A percentile compares a stretch with the other conserved stretches of the same genome.
Evolutionary conservation across 2,113 vertebrate genomes (phyloP).

Genomic region (Propithecus coquereli): DNA sequence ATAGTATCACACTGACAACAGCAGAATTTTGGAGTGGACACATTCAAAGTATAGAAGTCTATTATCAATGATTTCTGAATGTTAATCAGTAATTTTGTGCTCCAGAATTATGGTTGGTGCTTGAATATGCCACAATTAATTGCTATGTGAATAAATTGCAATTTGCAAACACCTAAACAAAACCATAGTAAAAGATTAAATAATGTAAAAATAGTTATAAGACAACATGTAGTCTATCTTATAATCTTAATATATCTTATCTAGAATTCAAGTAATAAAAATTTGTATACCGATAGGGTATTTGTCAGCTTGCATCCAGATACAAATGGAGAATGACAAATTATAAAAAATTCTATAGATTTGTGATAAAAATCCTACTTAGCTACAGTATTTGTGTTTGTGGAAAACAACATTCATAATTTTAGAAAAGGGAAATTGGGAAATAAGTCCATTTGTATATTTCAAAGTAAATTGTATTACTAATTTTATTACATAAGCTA

Average conservation of each 20-base stretch:
- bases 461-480: slow-evolving; percentile 66
- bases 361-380: background rate
- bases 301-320: background rate
- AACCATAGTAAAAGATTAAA: background rate
- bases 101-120: background rate
- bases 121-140: background rate
- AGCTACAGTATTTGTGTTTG: background rate
- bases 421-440: slow-evolving; percentile 46
- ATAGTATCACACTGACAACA: background rate
- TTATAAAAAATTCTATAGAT: background rate
- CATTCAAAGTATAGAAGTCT: background rate
- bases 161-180: background rate
- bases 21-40: background rate
- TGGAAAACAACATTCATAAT: slow-evolving; percentile 56
- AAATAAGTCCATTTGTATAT: slow-evolving; percentile 56
- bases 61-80: background rate
- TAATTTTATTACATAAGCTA: slow-evolving; percentile 65
- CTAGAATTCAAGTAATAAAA: background rate
- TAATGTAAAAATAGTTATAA: background rate
- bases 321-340: background rate
- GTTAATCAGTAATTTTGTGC: background rate
- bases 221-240: background rate
- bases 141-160: background rate
- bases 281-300: background rate
- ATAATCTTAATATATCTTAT: background rate